Percentiles rank a stretch among this genome's conserved stretches.
These are phyloP conservation scores for Empidonax traillii DNA, from an alignment of 2,113 vertebrate species.

Conservation along the genomic window DNA sequence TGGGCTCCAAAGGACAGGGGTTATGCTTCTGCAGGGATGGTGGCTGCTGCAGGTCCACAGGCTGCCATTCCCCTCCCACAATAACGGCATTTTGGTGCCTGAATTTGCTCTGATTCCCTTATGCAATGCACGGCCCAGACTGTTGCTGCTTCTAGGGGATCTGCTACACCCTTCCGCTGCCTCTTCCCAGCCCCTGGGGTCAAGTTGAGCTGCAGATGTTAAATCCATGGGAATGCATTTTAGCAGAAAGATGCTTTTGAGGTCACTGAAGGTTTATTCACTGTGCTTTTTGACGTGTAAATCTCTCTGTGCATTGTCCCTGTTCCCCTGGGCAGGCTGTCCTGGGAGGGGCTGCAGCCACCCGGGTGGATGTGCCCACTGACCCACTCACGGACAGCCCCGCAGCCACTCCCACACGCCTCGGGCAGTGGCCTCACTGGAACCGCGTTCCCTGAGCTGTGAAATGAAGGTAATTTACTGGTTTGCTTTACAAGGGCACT, in stretches of 20 bases:
- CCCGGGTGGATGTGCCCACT: neutral
- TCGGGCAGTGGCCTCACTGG: rapidly evolving
- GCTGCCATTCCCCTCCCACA: neutral
- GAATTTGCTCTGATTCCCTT: neutral
- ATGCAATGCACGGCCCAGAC: rapidly evolving
- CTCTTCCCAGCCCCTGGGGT: neutral
- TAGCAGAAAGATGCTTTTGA: constrained; percentile 2
- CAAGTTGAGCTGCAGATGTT: neutral
- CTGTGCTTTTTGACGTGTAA: neutral
- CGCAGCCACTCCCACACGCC: rapidly evolving
- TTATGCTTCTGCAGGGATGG: neutral
- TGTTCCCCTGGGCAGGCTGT: neutral
- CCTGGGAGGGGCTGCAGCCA: neutral
- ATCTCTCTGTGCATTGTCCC: neutral
- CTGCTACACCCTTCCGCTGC: rapidly evolving
- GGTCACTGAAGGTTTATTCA: neutral
- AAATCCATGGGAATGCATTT: neutral
- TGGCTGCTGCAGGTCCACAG: rapidly evolving
- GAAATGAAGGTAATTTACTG: neutral
- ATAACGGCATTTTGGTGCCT: rapidly evolving
- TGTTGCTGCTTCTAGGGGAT: neutral
- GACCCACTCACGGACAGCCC: neutral
- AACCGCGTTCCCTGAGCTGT: neutral
- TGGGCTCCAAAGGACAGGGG: neutral
- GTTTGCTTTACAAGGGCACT: neutral